Base-by-base conservation (phyloP, 2,797 vertebrate species). In the Periophthalmus magnuspinnatus region DNA sequence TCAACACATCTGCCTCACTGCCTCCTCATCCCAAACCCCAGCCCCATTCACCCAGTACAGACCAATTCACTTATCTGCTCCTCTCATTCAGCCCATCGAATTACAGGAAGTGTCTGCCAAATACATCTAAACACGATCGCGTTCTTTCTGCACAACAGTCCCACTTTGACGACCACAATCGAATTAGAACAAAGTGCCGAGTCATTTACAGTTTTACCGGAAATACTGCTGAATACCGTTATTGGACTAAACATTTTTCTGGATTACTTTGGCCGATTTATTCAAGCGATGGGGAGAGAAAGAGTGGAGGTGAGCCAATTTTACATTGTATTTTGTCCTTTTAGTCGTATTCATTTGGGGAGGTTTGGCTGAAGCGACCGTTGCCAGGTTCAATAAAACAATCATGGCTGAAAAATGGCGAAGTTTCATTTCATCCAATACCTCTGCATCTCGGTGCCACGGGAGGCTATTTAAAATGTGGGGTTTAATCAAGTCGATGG, bases 401-500 rank as follows among this genome's bases (percentile, higher is more conserved):
- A 88, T 90, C 87, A 77, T 62, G 0, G 13, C 70, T 87, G 86
- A 91, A 79, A 88, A 90, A 91, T 87, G 81, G 80, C 70, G 81
- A 90, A 84, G 84, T 86, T 84, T 76, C 63, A 86, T 89, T 87
- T 79, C 75, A 64, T 74, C 64, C 71, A 28, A 63, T 65, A 67
- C 74, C 72, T 82, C 73, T 54, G 69, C 69, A 76, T 67, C 10
- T 33, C 75, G 73, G 76, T 75, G 82, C 85, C 83, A 81, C 75
- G 0, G 69, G 82, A 80, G 74, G 21, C 70, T 36, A 10, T 81
- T 87, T 70, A 70, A 83, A 79, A 86, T 63, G 72, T 68, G 75
- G 79, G 85, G 87, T 92, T 90, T 90, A 90, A 93, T 93, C 89
- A 92, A 91, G 87, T 79, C 78, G 71, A 87, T 88, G 76, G 86